Evolutionary conservation across 2,888 invertebrate genomes (phyloP), one percentile per base, ranked within the genome.

Genomic region (Lasioglossum morio): DNA sequence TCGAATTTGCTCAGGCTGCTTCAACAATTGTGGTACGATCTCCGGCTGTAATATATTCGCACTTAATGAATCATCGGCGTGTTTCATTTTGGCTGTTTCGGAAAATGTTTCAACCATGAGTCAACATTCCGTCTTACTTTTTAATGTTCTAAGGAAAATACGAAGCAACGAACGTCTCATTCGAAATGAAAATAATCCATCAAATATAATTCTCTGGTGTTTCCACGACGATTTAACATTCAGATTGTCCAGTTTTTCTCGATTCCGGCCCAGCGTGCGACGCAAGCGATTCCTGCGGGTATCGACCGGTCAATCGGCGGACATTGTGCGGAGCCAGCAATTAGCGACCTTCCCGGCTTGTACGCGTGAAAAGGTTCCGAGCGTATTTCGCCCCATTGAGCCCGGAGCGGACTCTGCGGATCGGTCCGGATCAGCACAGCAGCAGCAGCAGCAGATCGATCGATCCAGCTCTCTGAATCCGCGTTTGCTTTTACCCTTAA

Each of bases 401-500:
- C 83, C 79, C 19, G 46, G 70, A 81, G 3, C 23, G 34, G 53
- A 57, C 83, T 87, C 83, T 76, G 72, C 60, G 69, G 75, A 75
- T 72, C 34, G 34, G 73, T 63, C 60, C 60, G 37, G 60, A 63
- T 72, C 83, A 74, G 16, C 46, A 16, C 46, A 16, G 46, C 16
- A 16, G 16, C 12, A 14, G 43, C n/a, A n/a, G n/a, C 46, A 46
- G 53, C 53, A 53, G 53, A 43, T 79, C 85, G 88, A 92, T 89
- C 88, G 88, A 90, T 92, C 87, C 83, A 80, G 72, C 53, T 53
- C 81, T 81, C 53, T 88, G 88, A 89, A 91, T 89, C 83, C 89
- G 83, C 88, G 88, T 91, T 91, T 89, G 89, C 90, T 92, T 92
- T 92, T 92, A 92, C 87, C 60, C 88, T 90, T 89, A 91, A 92